phyloP scores from a whole-genome alignment of 2,797 vertebrate genomes.

The Podarcis siculus region DNA sequence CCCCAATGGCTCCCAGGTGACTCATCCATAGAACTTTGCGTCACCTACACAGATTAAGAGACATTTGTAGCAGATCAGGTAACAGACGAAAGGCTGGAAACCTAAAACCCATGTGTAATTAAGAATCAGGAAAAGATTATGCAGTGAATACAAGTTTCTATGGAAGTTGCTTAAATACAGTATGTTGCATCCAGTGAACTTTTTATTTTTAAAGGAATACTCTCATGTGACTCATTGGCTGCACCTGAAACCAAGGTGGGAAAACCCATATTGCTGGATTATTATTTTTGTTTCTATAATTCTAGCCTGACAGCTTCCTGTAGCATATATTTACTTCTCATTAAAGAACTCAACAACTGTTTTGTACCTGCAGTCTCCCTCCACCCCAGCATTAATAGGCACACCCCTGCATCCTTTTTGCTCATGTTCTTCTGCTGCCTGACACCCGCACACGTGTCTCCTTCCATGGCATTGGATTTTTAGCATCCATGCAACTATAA shows the following conservation, averaged over 20 bases:
- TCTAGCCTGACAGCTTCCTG: constrained; percentile 21
- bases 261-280: not conserved
- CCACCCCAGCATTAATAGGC: not conserved
- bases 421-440: not conserved
- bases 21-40: constrained; percentile 50
- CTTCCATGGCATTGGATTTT: not conserved
- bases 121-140: not conserved
- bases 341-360: constrained; percentile 10
- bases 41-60: constrained; percentile 58
- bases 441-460: not conserved
- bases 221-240: constrained; percentile 9
- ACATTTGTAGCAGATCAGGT: constrained; percentile 64
- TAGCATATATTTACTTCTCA: constrained; percentile 12
- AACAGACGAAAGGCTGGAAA: not conserved
- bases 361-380: constrained; percentile 14
- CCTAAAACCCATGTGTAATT: not conserved
- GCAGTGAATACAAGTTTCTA: not conserved
- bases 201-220: not conserved
- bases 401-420: not conserved
- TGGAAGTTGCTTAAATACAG: not conserved
- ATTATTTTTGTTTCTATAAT: constrained; percentile 20
- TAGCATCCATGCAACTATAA: not conserved
- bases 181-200: not conserved
- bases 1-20: constrained; percentile 48
- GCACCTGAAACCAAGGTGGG: constrained; percentile 17